Percentiles rank a stretch among this genome's conserved stretches.
Evolutionary conservation across 37 sponge, comb jelly and placozoan species (phyloP).

Genomic region (Trichoplax adhaerens): DNA sequence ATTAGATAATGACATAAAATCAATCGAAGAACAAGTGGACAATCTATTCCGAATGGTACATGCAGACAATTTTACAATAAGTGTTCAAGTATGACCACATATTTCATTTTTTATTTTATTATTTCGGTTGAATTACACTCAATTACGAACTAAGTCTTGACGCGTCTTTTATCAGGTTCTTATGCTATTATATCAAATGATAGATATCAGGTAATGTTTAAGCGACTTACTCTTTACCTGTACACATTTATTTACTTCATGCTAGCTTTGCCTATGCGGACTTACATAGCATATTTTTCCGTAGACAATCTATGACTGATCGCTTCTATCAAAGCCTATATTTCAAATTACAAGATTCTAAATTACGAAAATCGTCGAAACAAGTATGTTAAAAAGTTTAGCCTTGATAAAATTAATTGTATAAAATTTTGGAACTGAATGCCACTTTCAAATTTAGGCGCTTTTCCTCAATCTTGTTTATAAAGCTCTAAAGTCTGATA

Average conservation of each 20-base stretch:
- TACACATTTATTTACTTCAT: too few species aligned
- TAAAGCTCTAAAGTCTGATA: constrained; percentile 84
- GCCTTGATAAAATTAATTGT: background rate
- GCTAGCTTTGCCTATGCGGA: too few species aligned
- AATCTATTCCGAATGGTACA: constrained; percentile 82
- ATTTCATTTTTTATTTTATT: background rate
- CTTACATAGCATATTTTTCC: background rate
- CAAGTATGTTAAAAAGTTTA: background rate
- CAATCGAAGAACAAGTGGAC: constrained; percentile 73
- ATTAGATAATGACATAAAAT: constrained; percentile 24
- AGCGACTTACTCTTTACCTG: too few species aligned
- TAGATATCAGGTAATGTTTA: background rate
- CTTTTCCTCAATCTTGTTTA: constrained; percentile 89
- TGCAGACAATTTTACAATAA: constrained; percentile 57
- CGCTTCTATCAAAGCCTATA: constrained; percentile 85
- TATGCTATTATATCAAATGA: constrained; percentile 84
- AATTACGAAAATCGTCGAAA: constrained; percentile 37
- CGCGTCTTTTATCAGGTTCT: constrained; percentile 39
- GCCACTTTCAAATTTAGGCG: constrained; percentile 16
- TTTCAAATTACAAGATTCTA: constrained; percentile 64
- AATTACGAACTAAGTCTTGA: background rate
- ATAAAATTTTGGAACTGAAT: background rate
- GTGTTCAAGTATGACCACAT: constrained; percentile 33
- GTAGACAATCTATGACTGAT: constrained; percentile 47
- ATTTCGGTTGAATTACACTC: background rate